Evolutionary conservation across 2,113 vertebrate genomes (phyloP).

Genomic region (Hypocryptadius cinnamomeus): DNA sequence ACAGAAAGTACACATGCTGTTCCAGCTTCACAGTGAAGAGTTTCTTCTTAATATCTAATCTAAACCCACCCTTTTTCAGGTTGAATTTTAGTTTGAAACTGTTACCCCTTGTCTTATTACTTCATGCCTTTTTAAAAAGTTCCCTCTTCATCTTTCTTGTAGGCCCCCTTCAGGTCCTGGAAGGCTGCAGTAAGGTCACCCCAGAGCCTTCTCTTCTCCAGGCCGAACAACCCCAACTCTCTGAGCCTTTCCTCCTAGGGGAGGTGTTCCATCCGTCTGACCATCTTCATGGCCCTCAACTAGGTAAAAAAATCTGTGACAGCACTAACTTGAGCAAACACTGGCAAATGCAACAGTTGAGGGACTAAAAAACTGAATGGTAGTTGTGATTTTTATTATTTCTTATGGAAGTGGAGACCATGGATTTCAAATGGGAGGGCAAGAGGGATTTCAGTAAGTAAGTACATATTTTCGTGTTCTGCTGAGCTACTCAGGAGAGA

Average conservation of each 20-base stretch:
- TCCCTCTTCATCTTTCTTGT: neutral
- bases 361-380: neutral
- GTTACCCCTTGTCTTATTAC: neutral
- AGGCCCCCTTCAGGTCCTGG: constrained; percentile 1
- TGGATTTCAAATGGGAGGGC: neutral
- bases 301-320: neutral
- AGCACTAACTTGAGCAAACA: neutral
- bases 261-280: neutral
- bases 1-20: neutral
- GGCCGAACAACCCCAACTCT: neutral
- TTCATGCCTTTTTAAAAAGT: neutral
- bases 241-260: neutral
- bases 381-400: neutral
- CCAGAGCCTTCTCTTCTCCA: neutral
- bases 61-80: neutral
- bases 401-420: neutral
- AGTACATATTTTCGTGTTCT: neutral
- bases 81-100: neutral
- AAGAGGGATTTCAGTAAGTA: neutral
- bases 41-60: neutral
- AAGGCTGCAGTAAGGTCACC: neutral
- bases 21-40: neutral
- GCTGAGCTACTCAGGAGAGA: neutral
- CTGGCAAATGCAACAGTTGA: neutral
- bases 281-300: neutral